phyloP scores from a whole-genome alignment of 2,888 invertebrate genomes.

The Hypolimnas misippus region DNA sequence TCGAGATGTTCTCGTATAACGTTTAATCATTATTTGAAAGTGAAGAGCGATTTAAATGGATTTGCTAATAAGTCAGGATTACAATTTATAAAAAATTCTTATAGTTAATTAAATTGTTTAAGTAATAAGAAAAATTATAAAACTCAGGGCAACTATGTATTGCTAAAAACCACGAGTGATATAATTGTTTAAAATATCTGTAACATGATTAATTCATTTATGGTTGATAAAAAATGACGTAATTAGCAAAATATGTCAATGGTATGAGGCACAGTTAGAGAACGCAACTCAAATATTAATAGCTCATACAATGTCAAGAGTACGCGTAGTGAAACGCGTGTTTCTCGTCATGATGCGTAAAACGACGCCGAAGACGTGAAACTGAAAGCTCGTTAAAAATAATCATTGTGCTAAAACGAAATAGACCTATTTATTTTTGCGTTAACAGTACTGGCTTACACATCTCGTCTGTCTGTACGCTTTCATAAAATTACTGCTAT shows the following conservation, averaged over 20 bases:
- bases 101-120: no score
- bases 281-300: conserved; percentile 51
- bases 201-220: not conserved
- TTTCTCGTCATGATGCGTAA: conserved; percentile 40
- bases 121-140: no score
- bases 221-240: conserved; percentile 51
- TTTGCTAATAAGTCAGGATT: no score
- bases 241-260: conserved; percentile 62
- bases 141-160: no score
- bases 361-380: conserved; percentile 27
- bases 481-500: not conserved
- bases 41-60: not conserved
- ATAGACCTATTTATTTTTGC: conserved; percentile 16
- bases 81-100: no score
- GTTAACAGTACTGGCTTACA: not conserved
- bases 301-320: conserved; percentile 75
- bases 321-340: conserved; percentile 54
- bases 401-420: conserved; percentile 23
- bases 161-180: no score
- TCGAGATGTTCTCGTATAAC: not conserved
- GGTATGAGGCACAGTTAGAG: conserved; percentile 49
- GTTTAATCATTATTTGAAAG: conserved; percentile 2
- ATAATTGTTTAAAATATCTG: no score
- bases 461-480: not conserved
- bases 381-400: conserved; percentile 38